Evolutionary conservation across 1,140 invertebrate genomes (phyloP), one percentile per base, ranked within the genome.

Genomic region (Atta texana): DNA sequence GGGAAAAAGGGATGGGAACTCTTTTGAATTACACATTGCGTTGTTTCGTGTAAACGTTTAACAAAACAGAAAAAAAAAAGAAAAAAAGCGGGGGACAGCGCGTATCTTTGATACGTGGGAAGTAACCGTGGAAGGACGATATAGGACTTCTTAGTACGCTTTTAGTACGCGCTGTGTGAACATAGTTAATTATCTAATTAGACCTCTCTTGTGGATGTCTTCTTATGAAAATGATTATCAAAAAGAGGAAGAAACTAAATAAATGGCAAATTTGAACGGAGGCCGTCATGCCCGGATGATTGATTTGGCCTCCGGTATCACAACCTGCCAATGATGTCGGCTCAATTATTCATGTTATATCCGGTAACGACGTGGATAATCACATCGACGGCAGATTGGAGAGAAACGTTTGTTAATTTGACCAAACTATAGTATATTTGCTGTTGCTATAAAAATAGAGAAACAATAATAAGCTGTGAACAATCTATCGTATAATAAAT

Each of bases 401-500:
- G 88, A 92, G 34, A 87, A 85, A 92, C 88, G 87, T 95, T 95
- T 94, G 92, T 95, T 94, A 94, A 93, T 94, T 89, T 93, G 93
- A 94, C 92, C 92, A 93, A 93, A 92, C 91, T 92, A 92, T 94
- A 94, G 93, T 93, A 92, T 94, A 94, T 93, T 95, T 94, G 93
- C 93, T 94, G 94, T 95, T 94, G 93, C 93, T 93, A 91, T 94
- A 88, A 88, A 85, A 59, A 86, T 78, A 91, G 85, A 92, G 91
- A 92, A 93, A 93, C 92, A 93, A 94, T 94, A 95, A 95, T 94
- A 95, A 95, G 94, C 94, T 95, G 94, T 93, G 94, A 95, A 95
- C 94, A 94, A 95, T 95, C 94, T 94, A 94, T 34, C 92, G 91
- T 95, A 95, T 95, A 94, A 95, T 95, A 95, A 94, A 95, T 95